phyloP scores from a whole-genome alignment of 2,797 vertebrate species.

The Squalus acanthias region DNA sequence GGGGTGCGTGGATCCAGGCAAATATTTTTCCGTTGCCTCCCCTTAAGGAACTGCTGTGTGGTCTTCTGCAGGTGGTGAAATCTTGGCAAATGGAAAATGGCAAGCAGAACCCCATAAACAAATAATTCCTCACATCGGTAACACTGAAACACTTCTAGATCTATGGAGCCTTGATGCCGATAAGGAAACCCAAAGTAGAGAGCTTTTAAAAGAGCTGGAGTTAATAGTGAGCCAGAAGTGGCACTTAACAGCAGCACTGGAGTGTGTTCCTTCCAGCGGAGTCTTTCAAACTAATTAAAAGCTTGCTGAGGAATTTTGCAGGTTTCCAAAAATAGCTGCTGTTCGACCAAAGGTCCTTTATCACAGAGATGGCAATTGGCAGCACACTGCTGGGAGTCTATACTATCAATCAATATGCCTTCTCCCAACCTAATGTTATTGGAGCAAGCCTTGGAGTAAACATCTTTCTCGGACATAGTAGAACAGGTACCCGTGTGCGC shows the following conservation, averaged over 20 bases:
- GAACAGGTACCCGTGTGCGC: neutral
- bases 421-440: neutral
- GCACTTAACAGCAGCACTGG: neutral
- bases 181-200: neutral
- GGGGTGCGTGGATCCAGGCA: too few relatives aligned
- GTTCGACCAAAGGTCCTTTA: neutral
- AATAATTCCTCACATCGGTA: neutral
- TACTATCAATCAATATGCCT: neutral
- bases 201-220: neutral
- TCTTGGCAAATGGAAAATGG: neutral
- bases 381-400: neutral
- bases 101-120: neutral
- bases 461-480: neutral
- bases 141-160: neutral
- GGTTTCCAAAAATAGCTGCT: neutral
- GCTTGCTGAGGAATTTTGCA: neutral
- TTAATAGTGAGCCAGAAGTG: neutral
- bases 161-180: neutral
- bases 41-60: neutral
- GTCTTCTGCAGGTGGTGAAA: neutral
- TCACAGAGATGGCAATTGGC: neutral
- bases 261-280: neutral
- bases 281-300: neutral
- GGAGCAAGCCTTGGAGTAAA: neutral
- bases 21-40: neutral